Percentiles rank a stretch among this genome's conserved stretches.
Evolutionary conservation across 2,797 vertebrate genomes (phyloP).

Genomic region (Chelonia mydas): DNA sequence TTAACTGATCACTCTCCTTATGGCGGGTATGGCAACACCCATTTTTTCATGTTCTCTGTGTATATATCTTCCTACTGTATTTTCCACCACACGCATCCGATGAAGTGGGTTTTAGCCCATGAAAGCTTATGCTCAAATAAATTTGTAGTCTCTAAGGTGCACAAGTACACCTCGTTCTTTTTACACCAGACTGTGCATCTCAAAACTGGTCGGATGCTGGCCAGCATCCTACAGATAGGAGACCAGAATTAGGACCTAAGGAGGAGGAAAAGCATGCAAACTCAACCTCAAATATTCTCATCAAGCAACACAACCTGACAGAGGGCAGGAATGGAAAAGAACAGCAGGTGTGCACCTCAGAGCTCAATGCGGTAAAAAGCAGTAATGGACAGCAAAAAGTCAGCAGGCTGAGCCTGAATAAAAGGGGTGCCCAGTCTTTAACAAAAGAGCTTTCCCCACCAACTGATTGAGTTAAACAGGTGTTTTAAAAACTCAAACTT

Average conservation of each 20-base stretch:
- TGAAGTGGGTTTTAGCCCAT: too few relatives aligned
- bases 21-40: too few relatives aligned
- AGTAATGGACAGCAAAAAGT: neutral
- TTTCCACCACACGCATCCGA: too few relatives aligned
- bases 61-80: too few relatives aligned
- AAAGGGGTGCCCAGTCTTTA: neutral
- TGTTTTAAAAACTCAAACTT: slow-evolving; percentile 13
- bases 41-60: too few relatives aligned
- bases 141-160: too few relatives aligned
- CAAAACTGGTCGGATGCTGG: neutral
- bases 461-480: slow-evolving; percentile 9
- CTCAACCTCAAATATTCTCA: neutral
- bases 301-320: neutral
- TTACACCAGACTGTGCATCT: neutral
- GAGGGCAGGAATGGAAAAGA: neutral
- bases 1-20: too few relatives aligned
- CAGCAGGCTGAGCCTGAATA: neutral
- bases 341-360: too few relatives aligned
- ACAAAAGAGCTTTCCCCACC: neutral
- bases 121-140: too few relatives aligned
- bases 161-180: too few relatives aligned
- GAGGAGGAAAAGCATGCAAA: neutral
- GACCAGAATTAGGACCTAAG: neutral
- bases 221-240: neutral
- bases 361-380: neutral